Base-by-base conservation (phyloP, 2,888 invertebrate genomes). In the Hyles lineata region DNA sequence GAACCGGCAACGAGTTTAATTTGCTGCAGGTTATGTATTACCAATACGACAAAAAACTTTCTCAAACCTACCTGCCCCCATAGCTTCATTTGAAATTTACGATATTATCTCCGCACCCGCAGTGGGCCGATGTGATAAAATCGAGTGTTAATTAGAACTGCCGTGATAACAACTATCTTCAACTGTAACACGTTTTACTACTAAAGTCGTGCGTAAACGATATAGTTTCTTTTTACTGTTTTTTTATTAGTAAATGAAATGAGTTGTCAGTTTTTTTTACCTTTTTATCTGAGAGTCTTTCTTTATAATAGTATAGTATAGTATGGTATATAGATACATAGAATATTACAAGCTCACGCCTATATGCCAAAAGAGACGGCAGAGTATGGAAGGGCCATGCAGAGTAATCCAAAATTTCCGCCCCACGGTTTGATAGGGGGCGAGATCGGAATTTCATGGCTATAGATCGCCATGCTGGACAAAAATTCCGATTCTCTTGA, bases 111-210 rank as follows among this genome's bases (percentile, higher is more conserved):
- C 17, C 23, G 25, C 11, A 43, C 25, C 35, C 23, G 70, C 55
- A 21, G 70, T 70, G 55, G 25, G 32, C 29, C 29, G 32, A 43
- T 70, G 76, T 76, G 78, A 83, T 82, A 83, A 80, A 83, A 61
- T 81, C 82, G 83, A 80, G 81, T 79, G 80, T 78, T 83, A 80
- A 85, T 85, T 80, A 78, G 72, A 78, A 80, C 75, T 52, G 73
- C 67, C 71, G 72, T 32, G 55, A 60, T 61, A 32, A 9, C 52
- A 21, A 59, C 23, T 23, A 55, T 52, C 70, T 32, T 74, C 74
- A 77, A 84, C 82, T 78, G 78, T 50, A 62, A 71, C 80, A 83
- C 85, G 84, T 81, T 75, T 74, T 73, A 78, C 71, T 74, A 73
- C 77, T 83, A 79, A 78, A 76, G 79, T 73, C 74, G 73, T 72